Base-by-base conservation (phyloP, 2,797 vertebrate species). In the Botia almorhae region DNA sequence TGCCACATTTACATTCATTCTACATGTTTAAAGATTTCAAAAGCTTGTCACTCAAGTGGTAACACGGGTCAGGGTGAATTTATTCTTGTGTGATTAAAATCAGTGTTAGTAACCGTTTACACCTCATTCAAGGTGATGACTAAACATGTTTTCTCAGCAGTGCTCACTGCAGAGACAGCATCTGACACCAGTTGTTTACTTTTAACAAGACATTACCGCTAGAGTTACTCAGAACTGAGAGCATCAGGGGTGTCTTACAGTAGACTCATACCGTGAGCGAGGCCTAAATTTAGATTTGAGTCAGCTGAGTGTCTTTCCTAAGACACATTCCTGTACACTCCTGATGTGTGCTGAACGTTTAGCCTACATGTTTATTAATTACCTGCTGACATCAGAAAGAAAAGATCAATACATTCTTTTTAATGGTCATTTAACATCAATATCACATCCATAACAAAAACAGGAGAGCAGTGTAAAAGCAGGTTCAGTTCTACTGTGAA, bases 111-210 rank as follows among this genome's bases (percentile, higher is more conserved):
- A 71, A 79, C 61, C 0, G 26, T 14, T 26, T 29, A 11, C 75
- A 53, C 46, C 29, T 71, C 8, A 5, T 69, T 71, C 8, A 71
- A 36, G 46, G 58, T 71, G 26, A 53, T 71, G 68, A 79, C 68
- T 53, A 71, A 79, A 14, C 13, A 19, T 53, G 69, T 64, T 64
- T 77, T 71, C 48, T 64, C 76, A 71, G 76, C 56, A 79, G 46
- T 71, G 43, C 68, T 79, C 16, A 79, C 76, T 58, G 53, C 68
- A 64, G 19, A 53, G 76, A 79, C 76, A 53, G 19, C 46, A 71
- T 33, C 17, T 39, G 63, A 39, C 26, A 4, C 29, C 51, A 13
- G 48, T 26, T 78, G 29, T 53, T 71, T 64, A 71, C 46, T 51
- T 16, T 5, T 63, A 39, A 53, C 3, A 78, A 46, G 46, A 43